phyloP scores from a whole-genome alignment of 23 tunicate species.

The Corella eumyota region DNA sequence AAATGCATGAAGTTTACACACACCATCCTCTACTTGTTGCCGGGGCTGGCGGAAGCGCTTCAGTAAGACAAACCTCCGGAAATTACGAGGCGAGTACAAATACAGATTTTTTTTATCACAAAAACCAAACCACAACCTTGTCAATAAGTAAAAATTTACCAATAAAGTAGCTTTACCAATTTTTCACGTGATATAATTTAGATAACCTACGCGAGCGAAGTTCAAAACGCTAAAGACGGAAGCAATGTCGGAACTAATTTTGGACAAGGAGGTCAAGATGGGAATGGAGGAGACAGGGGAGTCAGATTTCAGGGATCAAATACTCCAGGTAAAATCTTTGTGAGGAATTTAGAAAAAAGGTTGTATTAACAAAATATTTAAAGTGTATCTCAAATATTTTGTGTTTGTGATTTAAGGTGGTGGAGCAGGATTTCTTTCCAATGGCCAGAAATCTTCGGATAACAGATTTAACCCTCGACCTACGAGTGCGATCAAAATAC shows the following conservation, averaged over 20 bases:
- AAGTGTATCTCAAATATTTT: too few species aligned
- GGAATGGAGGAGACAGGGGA: conserved; percentile 93
- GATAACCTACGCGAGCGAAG: conserved; percentile 57
- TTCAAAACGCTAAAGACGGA: conserved; percentile 75
- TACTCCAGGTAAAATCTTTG: conserved; percentile 56
- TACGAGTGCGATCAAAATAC: conserved; percentile 55
- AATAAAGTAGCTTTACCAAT: too few species aligned
- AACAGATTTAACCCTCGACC: conserved; percentile 58
- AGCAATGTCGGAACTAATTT: conserved; percentile 20
- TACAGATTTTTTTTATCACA: too few species aligned
- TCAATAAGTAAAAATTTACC: too few species aligned
- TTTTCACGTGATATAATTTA: too few species aligned
- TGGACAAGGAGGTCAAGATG: conserved; percentile 84
- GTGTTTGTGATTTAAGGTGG: conserved; percentile 77
- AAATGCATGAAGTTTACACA: conserved; percentile 46
- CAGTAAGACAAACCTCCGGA: too few species aligned
- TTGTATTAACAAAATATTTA: too few species aligned
- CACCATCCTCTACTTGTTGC: conserved; percentile 53
- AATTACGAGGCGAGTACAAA: too few species aligned
- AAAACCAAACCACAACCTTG: too few species aligned
- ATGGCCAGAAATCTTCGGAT: conserved; percentile 63
- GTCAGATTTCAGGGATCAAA: conserved; percentile 40
- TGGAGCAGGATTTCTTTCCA: conserved; percentile 68
- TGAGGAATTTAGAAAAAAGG: too few species aligned
- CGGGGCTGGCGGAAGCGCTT: conserved; percentile 85